Conservation (phyloP, 1,140 invertebrate genomes). For the Microvelia longipes region DNA sequence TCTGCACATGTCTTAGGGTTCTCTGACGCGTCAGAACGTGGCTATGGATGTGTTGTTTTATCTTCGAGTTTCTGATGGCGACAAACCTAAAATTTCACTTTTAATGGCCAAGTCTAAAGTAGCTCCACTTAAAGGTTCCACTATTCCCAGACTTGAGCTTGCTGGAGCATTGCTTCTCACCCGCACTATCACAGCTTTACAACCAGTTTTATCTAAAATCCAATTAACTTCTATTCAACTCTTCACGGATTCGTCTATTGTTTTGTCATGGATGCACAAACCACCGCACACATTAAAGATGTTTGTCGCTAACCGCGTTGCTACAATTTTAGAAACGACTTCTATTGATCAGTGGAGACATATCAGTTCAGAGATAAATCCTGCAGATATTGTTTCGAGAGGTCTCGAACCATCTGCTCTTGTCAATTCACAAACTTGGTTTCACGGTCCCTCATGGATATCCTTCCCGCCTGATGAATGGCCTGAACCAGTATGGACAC, state of each 20-base stretch:
- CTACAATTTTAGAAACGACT: slow-evolving; percentile 24
- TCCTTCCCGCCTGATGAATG: neutral
- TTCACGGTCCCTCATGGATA: slow-evolving; percentile 13
- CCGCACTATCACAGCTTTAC: slow-evolving; percentile 12
- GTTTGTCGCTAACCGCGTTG: slow-evolving; percentile 23
- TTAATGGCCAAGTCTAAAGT: slow-evolving; percentile 29
- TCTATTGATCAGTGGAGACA: slow-evolving; percentile 28
- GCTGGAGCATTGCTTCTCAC: slow-evolving; percentile 25
- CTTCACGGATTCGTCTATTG: slow-evolving; percentile 19
- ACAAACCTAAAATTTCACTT: slow-evolving; percentile 10
- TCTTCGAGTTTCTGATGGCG: slow-evolving; percentile 6
- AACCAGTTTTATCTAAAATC: neutral
- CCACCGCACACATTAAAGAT: slow-evolving; percentile 22
- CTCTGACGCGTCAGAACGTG: slow-evolving; percentile 22
- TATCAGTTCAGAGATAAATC: slow-evolving; percentile 29
- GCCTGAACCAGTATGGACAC: neutral
- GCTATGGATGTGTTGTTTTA: slow-evolving; percentile 24
- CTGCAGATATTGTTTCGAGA: slow-evolving; percentile 31
- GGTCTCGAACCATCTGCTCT: slow-evolving; percentile 22
- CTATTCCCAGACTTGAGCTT: slow-evolving; percentile 28
- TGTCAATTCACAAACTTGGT: slow-evolving; percentile 15
- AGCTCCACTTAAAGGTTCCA: slow-evolving; percentile 27
- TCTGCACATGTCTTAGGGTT: slow-evolving; percentile 24
- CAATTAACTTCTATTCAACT: neutral
- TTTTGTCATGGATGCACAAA: slow-evolving; percentile 23